phyloP scores from a whole-genome alignment of 23 tunicate genomes.

The Aplidium turbinatum region DNA sequence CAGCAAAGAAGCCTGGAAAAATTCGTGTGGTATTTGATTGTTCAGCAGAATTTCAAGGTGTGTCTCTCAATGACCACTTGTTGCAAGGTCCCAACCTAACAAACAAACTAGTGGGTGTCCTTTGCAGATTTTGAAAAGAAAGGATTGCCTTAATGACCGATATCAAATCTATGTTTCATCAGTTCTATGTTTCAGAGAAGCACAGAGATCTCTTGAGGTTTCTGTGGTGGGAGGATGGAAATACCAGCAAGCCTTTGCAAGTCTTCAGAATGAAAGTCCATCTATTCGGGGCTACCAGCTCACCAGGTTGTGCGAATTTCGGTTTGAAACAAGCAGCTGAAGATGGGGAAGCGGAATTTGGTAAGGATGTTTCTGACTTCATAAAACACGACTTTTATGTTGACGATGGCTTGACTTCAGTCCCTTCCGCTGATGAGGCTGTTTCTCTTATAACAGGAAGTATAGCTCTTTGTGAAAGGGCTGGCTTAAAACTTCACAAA shows the following conservation, averaged over 20 bases:
- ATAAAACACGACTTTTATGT: conserved; percentile 3
- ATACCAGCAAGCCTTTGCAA: background rate
- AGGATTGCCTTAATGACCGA: too few species aligned
- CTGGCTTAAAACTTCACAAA: too few species aligned
- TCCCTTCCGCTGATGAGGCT: background rate
- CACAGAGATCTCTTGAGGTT: conserved; percentile 3
- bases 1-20: background rate
- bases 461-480: too few species aligned
- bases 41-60: conserved; percentile 10
- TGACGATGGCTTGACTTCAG: conserved; percentile 22
- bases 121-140: conserved; percentile 8
- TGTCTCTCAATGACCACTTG: background rate
- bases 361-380: background rate
- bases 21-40: too few species aligned
- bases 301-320: conserved; percentile 26
- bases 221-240: conserved; percentile 12
- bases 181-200: too few species aligned
- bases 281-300: conserved; percentile 7
- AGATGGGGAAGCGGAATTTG: conserved; percentile 19
- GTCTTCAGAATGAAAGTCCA: conserved; percentile 11
- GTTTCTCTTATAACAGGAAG: background rate
- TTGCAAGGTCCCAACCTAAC: background rate
- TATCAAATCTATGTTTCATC: background rate
- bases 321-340: conserved; percentile 23
- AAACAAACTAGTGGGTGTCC: conserved; percentile 4